phyloP scores from a whole-genome alignment of 1,140 invertebrate genomes.

The Dreissena polymorpha region DNA sequence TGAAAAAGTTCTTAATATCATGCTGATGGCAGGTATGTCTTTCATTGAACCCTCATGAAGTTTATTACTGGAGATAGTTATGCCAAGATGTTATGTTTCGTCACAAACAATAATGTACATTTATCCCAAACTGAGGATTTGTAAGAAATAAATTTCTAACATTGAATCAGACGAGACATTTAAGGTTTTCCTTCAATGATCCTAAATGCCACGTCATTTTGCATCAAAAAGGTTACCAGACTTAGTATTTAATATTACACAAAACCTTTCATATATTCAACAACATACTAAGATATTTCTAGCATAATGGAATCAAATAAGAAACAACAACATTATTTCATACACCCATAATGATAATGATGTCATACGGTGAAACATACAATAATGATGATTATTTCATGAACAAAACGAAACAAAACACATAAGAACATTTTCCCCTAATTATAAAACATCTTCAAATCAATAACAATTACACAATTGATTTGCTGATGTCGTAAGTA shows the following conservation, averaged over 20 bases:
- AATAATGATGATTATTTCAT: background rate
- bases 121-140: background rate
- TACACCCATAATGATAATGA: conserved; percentile 2
- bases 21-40: too few relatives aligned
- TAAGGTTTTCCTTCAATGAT: background rate
- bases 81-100: too few relatives aligned
- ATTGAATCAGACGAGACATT: background rate
- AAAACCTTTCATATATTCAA: conserved; percentile 11
- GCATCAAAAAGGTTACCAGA: conserved; percentile 12
- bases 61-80: too few relatives aligned
- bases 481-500: background rate
- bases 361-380: background rate
- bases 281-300: conserved; percentile 11
- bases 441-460: background rate
- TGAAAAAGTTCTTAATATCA: too few relatives aligned
- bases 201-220: conserved; percentile 1
- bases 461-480: background rate
- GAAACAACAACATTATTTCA: conserved; percentile 5
- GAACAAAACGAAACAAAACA: background rate
- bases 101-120: background rate
- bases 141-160: background rate
- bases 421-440: background rate
- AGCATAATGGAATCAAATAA: conserved; percentile 28
- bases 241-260: conserved; percentile 17
- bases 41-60: too few relatives aligned